These are phyloP conservation scores for Ailuropoda melanoleuca DNA, from an alignment of 2,113 vertebrate species.

Conservation along the genomic window DNA sequence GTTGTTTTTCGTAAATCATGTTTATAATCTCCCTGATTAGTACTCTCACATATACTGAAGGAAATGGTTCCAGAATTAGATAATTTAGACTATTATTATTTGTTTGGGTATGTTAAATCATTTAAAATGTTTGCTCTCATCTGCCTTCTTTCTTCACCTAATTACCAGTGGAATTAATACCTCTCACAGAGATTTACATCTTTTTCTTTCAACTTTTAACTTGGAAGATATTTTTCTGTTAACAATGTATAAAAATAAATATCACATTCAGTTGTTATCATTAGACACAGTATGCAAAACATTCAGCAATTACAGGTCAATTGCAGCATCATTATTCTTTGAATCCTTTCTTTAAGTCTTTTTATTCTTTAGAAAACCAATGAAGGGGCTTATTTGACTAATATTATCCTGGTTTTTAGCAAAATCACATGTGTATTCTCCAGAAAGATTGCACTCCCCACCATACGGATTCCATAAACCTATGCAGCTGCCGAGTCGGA, in stretches of 20 bases:
- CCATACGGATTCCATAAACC: background rate
- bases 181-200: background rate
- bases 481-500: background rate
- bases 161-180: background rate
- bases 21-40: background rate
- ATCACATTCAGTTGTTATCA: conserved; percentile 12
- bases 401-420: conserved; percentile 42
- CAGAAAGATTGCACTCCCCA: background rate
- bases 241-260: conserved; percentile 3
- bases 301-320: background rate
- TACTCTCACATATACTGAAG: background rate
- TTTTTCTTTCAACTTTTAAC: conserved; percentile 20
- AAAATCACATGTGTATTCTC: background rate
- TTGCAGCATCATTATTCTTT: background rate
- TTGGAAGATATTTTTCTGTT: conserved; percentile 5
- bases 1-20: background rate
- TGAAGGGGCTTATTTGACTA: background rate
- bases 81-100: background rate
- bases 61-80: background rate
- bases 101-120: background rate
- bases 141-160: background rate
- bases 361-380: conserved; percentile 31
- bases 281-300: conserved; percentile 41
- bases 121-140: background rate
- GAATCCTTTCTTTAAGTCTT: conserved; percentile 26